Evolutionary conservation across 2,888 invertebrate species (phyloP).

Genomic region (Diadromus collaris): DNA sequence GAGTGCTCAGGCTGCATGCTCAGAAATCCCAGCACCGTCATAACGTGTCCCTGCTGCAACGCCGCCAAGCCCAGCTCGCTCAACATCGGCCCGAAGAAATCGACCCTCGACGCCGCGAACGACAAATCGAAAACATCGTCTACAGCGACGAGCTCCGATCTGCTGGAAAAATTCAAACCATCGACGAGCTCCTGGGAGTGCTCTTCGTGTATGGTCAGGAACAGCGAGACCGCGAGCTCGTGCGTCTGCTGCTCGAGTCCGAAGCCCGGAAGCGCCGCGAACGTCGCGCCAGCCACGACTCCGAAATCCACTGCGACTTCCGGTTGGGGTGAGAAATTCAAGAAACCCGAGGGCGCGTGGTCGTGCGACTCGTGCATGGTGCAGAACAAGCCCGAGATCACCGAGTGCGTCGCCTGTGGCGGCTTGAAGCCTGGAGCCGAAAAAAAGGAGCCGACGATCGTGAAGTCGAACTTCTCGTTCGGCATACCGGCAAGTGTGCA

Average conservation of each 20-base stretch:
- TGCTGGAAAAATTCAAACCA: conserved; percentile 65
- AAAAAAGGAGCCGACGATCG: conserved; percentile 32
- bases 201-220: conserved; percentile 83
- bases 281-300: conserved; percentile 67
- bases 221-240: conserved; percentile 79
- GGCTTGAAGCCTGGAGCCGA: conserved; percentile 81
- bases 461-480: conserved; percentile 71
- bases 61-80: conserved; percentile 74
- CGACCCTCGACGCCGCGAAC: conserved; percentile 4
- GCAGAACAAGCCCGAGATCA: conserved; percentile 80
- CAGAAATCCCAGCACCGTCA: conserved; percentile 78
- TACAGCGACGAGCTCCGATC: neutral
- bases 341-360: conserved; percentile 81
- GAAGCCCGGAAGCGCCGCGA: conserved; percentile 81
- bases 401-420: conserved; percentile 83
- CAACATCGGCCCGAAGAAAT: conserved; percentile 58
- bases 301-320: conserved; percentile 60
- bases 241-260: conserved; percentile 83
- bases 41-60: conserved; percentile 72
- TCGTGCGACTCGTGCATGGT: conserved; percentile 83
- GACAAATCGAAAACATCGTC: conserved; percentile 53
- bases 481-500: conserved; percentile 68
- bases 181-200: conserved; percentile 85
- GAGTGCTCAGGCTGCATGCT: conserved; percentile 84
- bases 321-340: conserved; percentile 77